phyloP scores from a whole-genome alignment of 2,888 invertebrate genomes.

The Xanthostigma xanthostigma region DNA sequence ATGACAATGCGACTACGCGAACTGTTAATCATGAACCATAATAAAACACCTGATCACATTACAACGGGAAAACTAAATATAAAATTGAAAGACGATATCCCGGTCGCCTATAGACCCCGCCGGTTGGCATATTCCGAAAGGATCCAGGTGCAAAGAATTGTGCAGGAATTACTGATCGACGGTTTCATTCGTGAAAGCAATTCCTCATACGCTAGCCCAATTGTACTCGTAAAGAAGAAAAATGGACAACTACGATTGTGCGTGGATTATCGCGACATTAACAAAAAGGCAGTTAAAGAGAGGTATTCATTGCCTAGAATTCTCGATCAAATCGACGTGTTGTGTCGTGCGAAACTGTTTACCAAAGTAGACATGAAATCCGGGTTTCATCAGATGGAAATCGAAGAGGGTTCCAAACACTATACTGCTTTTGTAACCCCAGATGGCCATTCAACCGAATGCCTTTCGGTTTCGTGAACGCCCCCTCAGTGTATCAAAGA shows the following conservation, averaged over 20 bases:
- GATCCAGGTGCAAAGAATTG: constrained; percentile 12
- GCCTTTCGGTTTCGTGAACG: no score
- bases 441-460: no score
- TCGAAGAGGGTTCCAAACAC: no score
- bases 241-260: constrained; percentile 12
- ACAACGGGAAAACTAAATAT: constrained; percentile 10
- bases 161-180: constrained; percentile 10
- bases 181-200: constrained; percentile 13
- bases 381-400: no score
- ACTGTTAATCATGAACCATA: neutral
- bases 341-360: neutral
- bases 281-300: constrained; percentile 12
- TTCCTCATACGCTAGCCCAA: constrained; percentile 14
- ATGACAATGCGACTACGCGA: constrained; percentile 5
- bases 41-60: constrained; percentile 9
- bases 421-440: no score
- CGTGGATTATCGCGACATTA: constrained; percentile 14
- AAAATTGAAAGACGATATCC: constrained; percentile 8
- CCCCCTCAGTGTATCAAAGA: no score
- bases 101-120: constrained; percentile 11
- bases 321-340: constrained; percentile 3
- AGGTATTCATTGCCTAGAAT: constrained; percentile 13
- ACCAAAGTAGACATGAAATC: no score
- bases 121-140: constrained; percentile 12
- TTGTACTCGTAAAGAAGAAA: constrained; percentile 15